These are phyloP conservation scores for Balaeniceps rex DNA, from an alignment of 2,113 vertebrate species.

Conservation along the genomic window DNA sequence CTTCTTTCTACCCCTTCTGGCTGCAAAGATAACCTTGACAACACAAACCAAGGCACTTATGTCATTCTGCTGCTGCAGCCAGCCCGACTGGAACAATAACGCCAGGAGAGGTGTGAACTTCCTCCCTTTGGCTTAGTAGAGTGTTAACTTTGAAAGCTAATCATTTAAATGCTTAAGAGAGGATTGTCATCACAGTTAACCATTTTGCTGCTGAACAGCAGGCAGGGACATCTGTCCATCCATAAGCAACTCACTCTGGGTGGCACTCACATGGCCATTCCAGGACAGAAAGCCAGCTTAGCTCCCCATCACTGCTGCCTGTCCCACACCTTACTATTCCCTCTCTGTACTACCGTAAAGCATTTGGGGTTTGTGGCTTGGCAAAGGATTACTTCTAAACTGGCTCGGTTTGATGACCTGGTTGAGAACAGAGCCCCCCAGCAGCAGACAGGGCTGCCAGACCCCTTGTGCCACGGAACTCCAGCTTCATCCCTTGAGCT, in stretches of 20 bases:
- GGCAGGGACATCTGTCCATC: not conserved
- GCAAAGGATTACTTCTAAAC: not conserved
- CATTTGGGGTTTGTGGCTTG: not conserved
- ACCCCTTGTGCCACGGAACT: not conserved
- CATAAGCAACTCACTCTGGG: accelerated
- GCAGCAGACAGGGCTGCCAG: not conserved
- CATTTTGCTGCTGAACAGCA: not conserved
- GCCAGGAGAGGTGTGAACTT: constrained; percentile 54
- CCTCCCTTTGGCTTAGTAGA: constrained; percentile 40
- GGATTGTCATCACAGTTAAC: not conserved
- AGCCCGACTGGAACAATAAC: constrained; percentile 48
- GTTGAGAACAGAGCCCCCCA: not conserved
- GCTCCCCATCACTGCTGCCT: not conserved
- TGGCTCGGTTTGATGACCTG: not conserved
- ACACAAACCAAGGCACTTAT: constrained; percentile 30
- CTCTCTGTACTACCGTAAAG: not conserved
- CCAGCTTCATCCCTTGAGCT: not conserved
- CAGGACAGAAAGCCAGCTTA: not conserved
- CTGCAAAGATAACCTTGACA: constrained; percentile 49
- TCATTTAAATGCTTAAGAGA: constrained; percentile 12
- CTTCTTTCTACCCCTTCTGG: constrained; percentile 23
- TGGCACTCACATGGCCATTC: not conserved
- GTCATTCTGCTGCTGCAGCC: not conserved
- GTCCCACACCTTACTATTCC: no score
- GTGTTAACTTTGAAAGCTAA: constrained; percentile 39